Conservation (phyloP, 2,113 vertebrate genomes). For the Ctenomys sociabilis region DNA sequence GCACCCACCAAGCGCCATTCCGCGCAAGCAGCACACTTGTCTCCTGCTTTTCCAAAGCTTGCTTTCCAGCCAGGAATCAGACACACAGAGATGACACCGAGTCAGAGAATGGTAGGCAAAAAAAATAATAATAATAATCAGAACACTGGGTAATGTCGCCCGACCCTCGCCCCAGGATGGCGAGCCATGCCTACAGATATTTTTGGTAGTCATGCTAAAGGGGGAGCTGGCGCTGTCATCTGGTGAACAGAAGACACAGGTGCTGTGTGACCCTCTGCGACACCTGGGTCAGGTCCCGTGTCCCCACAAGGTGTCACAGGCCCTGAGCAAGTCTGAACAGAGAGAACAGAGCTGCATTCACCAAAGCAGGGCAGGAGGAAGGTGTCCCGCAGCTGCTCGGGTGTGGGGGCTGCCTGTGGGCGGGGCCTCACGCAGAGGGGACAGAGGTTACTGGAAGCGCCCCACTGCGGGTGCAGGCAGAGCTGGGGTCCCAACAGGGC, state of each 20-base stretch:
- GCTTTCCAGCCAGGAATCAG: neutral
- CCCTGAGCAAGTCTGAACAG: neutral
- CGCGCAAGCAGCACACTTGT: neutral
- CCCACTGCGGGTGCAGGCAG: neutral
- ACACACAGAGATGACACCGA: fast-evolving
- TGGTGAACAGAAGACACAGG: neutral
- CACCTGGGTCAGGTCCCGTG: neutral
- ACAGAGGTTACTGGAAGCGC: neutral
- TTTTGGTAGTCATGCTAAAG: neutral
- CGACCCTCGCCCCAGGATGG: neutral
- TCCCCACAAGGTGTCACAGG: neutral
- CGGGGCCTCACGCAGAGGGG: neutral
- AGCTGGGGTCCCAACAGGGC: neutral
- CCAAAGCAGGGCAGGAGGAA: neutral
- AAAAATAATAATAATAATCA: too few relatives aligned
- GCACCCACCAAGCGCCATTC: neutral
- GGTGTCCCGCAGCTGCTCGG: neutral
- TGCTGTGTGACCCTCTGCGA: too few relatives aligned
- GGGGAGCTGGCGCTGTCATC: too few relatives aligned
- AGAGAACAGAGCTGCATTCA: neutral
- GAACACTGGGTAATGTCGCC: neutral
- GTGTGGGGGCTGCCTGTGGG: neutral
- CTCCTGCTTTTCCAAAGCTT: neutral
- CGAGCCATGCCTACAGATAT: neutral
- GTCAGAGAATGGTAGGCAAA: neutral